Evolutionary conservation across 2,888 invertebrate genomes (phyloP), one percentile per base, ranked within the genome.

Genomic region (Lamproptera curius): DNA sequence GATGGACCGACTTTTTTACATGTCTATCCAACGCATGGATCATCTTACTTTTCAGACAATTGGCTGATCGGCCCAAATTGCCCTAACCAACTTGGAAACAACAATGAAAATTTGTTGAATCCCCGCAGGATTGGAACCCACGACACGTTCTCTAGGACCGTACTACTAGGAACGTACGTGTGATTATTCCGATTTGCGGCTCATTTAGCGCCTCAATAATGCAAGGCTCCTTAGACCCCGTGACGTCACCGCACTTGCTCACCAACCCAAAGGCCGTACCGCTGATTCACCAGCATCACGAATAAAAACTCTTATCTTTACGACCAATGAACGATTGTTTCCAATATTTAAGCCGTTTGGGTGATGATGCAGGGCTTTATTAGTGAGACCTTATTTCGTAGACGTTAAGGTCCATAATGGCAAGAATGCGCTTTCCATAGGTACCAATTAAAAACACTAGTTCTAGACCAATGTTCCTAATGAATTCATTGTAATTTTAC

Each of bases 231-330:
- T n/a, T 20, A 33, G 26, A 33, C 33, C 37, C 38, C 39, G 26
- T 54, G 52, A 55, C 59, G 56, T 59, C 54, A 59, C 38, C 33
- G 37, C 20, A 36, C 59, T 62, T 62, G 56, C 59, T 61, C 63
- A 55, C 53, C 51, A 51, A 64, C 65, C 68, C 70, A 62, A 62
- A 60, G 54, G 52, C 51, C 50, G 45, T 59, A 55, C 55, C 58
- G 58, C 60, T 74, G 74, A 73, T 65, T 74, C 74, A 73, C 60
- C 38, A 55, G 63, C 72, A 70, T 74, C 67, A 70, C 73, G 67
- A 76, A 75, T 68, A 69, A 74, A 81, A 76, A 79, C 62, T 72
- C 69, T 78, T 78, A 85, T 84, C 83, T 83, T 82, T 83, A 83
- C 71, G 76, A 76, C 69, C 73, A 68, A 69, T 71, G 66, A 64